Evolutionary conservation across 1,140 invertebrate genomes (phyloP).

Genomic region (Platyura marginata): DNA sequence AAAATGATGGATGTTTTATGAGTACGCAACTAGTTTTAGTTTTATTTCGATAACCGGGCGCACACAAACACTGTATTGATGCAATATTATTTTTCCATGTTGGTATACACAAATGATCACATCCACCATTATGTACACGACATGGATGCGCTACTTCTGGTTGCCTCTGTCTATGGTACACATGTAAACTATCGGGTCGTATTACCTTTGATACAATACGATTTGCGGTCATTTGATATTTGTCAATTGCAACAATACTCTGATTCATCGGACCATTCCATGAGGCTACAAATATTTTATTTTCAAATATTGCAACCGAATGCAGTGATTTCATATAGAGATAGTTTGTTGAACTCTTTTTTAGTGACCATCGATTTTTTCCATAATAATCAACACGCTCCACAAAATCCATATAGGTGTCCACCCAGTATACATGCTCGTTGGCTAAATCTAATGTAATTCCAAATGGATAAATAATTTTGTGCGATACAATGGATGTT

Average conservation of each 20-base stretch:
- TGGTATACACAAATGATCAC: conserved; percentile 53
- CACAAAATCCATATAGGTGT: conserved; percentile 54
- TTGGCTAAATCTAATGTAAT: conserved; percentile 54
- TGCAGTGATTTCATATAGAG: conserved; percentile 32
- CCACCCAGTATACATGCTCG: conserved; percentile 58
- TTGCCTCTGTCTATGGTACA: neutral
- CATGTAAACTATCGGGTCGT: neutral
- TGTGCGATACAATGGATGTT: conserved; percentile 31
- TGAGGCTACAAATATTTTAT: conserved; percentile 42
- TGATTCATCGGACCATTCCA: conserved; percentile 32
- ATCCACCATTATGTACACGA: conserved; percentile 38
- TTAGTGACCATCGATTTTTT: conserved; percentile 38
- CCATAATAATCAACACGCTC: conserved; percentile 54
- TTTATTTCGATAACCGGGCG: conserved; percentile 40
- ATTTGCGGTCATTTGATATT: conserved; percentile 26
- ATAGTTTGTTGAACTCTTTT: conserved; percentile 38
- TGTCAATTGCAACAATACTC: conserved; percentile 36
- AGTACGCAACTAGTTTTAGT: conserved; percentile 34
- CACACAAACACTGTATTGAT: conserved; percentile 43
- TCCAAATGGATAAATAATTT: conserved; percentile 50
- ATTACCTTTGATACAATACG: conserved; percentile 12
- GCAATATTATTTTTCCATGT: conserved; percentile 32
- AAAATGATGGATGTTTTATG: conserved; percentile 30
- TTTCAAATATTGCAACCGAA: conserved; percentile 50
- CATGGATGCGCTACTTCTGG: conserved; percentile 45